Conservation (phyloP, 2,888 invertebrate species). For the Aporophyla lueneburgensis region DNA sequence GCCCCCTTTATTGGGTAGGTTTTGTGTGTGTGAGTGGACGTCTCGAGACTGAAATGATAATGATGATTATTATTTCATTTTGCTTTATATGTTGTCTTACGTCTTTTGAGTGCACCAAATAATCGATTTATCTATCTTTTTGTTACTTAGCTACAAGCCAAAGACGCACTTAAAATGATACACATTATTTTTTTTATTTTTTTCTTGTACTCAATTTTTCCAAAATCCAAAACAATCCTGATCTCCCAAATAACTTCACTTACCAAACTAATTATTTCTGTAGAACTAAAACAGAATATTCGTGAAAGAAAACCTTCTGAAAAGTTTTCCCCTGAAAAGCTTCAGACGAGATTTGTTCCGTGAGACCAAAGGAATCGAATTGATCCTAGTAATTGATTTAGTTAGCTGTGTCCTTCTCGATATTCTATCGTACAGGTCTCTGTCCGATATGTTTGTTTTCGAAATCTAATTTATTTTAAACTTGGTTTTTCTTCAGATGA, state of each 20-base stretch:
- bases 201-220: not conserved
- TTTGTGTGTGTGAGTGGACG: no score
- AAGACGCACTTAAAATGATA: not conserved
- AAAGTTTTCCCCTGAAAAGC: conserved; percentile 56
- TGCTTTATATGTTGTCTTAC: no score
- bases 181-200: not conserved
- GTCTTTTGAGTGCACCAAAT: no score
- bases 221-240: not conserved
- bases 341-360: conserved; percentile 47
- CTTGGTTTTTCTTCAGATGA: conserved; percentile 13
- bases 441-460: conserved; percentile 54
- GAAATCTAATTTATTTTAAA: conserved; percentile 53
- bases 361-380: conserved; percentile 64
- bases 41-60: no score
- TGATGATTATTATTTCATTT: no score
- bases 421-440: conserved; percentile 44
- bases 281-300: conserved; percentile 37
- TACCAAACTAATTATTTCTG: conserved; percentile 36
- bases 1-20: no score
- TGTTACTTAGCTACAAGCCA: no score
- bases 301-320: conserved; percentile 32
- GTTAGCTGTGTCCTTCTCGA: conserved; percentile 60
- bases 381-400: conserved; percentile 68
- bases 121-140: no score
- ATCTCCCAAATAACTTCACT: not conserved